Evolutionary conservation across 2,113 vertebrate genomes (phyloP), one percentile per base, ranked within the genome.

Genomic region (Oryzias woworae): DNA sequence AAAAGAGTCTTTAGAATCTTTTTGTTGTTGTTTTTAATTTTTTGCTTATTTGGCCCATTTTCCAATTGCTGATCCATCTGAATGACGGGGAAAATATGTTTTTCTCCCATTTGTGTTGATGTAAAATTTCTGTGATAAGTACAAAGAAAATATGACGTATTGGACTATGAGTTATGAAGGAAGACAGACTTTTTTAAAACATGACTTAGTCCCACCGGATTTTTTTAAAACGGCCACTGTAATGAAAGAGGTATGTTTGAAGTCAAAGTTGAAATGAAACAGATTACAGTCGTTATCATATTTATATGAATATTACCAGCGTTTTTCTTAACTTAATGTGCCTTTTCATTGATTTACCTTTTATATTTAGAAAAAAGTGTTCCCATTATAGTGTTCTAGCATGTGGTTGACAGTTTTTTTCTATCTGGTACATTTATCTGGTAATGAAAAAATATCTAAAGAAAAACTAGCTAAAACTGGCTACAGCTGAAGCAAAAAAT

Each of bases 181-280:
- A n/a, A 82, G 78, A 70, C 72, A 77, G 62, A 69, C 22, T 20
- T 64, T 77, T 76, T 71, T 83, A 71, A 80, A 81, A 85, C 78
- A 77, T 71, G 69, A 83, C 77, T 72, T 46, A 69, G 74, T 77
- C 66, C 75, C 73, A 82, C 66, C 66, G 66, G 20, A 64, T 57
- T 53, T 66, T 76, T 69, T 75, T 80, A 17, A 70, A 83, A 71
- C 69, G 65, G n/a, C 65, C 68, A 52, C 53, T 41, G 24, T 77
- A 53, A 73, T 65, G 69, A 81, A 64, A 67, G 58, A 41, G 56
- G 62, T 47, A 65, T 66, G 87, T 87, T 87, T 65, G 73, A 72
- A 74, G 59, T 46, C 78, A 73, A 62, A 57, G 54, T 53, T 73
- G 75, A 77, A 71, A 20, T 51, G 62, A 55, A 44, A 26, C 50